Evolutionary conservation across 2,113 vertebrate genomes (phyloP), one percentile per base, ranked within the genome.

Genomic region (Carettochelys insculpta): DNA sequence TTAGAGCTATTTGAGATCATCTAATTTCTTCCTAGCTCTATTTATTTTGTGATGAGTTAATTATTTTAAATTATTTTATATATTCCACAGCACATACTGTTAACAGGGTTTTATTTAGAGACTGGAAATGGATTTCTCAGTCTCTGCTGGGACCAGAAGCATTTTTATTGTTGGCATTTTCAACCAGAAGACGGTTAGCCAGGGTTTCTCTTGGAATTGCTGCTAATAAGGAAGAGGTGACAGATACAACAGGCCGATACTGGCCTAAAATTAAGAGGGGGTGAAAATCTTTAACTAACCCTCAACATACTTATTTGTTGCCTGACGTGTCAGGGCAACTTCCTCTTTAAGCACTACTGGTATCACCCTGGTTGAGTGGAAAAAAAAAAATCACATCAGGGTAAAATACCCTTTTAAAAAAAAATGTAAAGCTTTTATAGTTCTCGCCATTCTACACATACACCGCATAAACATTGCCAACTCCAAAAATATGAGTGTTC

Each of bases 31-130:
- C 89, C 61, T 77, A 80, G 50, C 16, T 83, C 4, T 17, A n/a
- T 29, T n/a, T 53, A 48, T 65, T 65, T 65, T 71, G 56, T 3
- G 54, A 92, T 80, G 34, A 91, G 92, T 93, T 22, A 86, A 8
- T 82, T 77, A 41, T 77, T 91, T 95, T 85, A n/a, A 92, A 94
- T 89, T 84, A 82, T 77, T 47, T 89, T 89, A 80, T 83, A 84
- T 38, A 38, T 77, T 47, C 8, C 12, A 79, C 48, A 90, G 85
- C 56, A 95, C 86, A 82, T 31, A 87, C 1, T 86, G 29, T 9
- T 3, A n/a, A n/a, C n/a, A n/a, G 25, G 19, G 11, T 45, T 77
- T 93, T 54, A 83, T 20, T 89, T 53, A 3, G 43, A 83, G 43
- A 87, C 1, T 16, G 43, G 25, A 90, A 24, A 4, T 81, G 19